phyloP scores from a whole-genome alignment of 2,888 invertebrate species.

The Macropis europaea region DNA sequence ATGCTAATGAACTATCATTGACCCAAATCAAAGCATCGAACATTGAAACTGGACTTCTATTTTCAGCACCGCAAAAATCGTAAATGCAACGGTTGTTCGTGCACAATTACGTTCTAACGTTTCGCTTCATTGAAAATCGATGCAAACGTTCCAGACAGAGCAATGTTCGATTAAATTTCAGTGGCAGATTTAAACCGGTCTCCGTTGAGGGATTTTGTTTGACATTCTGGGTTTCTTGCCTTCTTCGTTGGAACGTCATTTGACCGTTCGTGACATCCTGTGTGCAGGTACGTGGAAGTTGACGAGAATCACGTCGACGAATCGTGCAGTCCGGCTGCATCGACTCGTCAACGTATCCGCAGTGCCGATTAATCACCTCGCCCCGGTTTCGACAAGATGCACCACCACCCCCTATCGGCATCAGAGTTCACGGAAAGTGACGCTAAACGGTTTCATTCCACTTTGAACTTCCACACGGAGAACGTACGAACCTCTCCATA shows the following conservation, averaged over 20 bases:
- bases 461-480: not conserved
- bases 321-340: slow-evolving; percentile 46
- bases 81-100: too few relatives aligned
- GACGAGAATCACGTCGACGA: slow-evolving; percentile 37
- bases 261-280: not conserved
- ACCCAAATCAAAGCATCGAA: too few relatives aligned
- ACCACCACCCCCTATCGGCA: slow-evolving; percentile 9
- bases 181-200: too few relatives aligned
- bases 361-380: slow-evolving; percentile 56
- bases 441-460: slow-evolving; percentile 18
- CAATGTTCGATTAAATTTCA: too few relatives aligned
- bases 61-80: too few relatives aligned
- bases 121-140: too few relatives aligned
- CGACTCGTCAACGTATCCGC: slow-evolving; percentile 59
- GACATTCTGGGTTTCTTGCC: slow-evolving; percentile 17
- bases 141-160: too few relatives aligned
- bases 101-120: too few relatives aligned
- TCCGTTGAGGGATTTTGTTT: not conserved
- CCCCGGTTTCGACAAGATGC: slow-evolving; percentile 50
- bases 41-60: too few relatives aligned
- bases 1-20: too few relatives aligned
- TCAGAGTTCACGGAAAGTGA: slow-evolving; percentile 27
- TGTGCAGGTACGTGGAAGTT: not conserved
- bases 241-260: not conserved
- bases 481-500: not conserved